These are phyloP conservation scores for Pelochelys cantorii DNA, from an alignment of 2,797 vertebrate species.

Conservation along the genomic window DNA sequence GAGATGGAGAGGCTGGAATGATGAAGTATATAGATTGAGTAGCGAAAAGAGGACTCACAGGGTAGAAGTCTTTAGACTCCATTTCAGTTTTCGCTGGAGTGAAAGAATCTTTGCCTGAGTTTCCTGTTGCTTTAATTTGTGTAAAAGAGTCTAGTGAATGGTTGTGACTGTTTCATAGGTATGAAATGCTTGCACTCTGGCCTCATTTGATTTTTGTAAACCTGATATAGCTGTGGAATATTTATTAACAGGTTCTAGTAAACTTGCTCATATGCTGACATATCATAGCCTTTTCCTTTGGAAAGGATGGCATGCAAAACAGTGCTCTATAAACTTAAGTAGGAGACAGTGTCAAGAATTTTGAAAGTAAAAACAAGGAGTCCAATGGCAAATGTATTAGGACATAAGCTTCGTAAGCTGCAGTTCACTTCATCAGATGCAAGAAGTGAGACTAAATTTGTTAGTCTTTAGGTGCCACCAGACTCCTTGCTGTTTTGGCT, in stretches of 20 bases:
- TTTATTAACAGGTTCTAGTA: background rate
- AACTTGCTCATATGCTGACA: conserved; percentile 32
- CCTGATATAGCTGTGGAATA: conserved; percentile 18
- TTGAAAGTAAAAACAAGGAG: background rate
- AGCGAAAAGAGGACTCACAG: background rate
- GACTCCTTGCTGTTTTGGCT: too few relatives aligned
- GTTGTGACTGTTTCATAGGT: background rate
- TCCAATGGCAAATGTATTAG: too few relatives aligned
- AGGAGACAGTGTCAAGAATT: conserved; percentile 18
- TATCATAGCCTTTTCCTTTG: conserved; percentile 27
- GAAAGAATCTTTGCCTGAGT: background rate
- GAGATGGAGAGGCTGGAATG: rapidly evolving
- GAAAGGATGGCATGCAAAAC: conserved; percentile 35
- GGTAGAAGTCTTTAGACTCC: rapidly evolving
- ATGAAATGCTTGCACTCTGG: background rate
- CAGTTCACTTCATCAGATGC: too few relatives aligned
- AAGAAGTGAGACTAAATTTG: too few relatives aligned
- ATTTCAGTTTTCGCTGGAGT: background rate
- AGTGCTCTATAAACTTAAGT: conserved; percentile 29
- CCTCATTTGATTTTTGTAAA: background rate
- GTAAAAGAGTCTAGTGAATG: conserved; percentile 9
- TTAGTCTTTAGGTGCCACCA: too few relatives aligned
- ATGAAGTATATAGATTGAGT: background rate
- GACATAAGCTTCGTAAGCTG: too few relatives aligned
- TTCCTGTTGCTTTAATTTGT: background rate